Conservation (phyloP, 1,140 invertebrate species). For the Phymorhynchus buccinoides region DNA sequence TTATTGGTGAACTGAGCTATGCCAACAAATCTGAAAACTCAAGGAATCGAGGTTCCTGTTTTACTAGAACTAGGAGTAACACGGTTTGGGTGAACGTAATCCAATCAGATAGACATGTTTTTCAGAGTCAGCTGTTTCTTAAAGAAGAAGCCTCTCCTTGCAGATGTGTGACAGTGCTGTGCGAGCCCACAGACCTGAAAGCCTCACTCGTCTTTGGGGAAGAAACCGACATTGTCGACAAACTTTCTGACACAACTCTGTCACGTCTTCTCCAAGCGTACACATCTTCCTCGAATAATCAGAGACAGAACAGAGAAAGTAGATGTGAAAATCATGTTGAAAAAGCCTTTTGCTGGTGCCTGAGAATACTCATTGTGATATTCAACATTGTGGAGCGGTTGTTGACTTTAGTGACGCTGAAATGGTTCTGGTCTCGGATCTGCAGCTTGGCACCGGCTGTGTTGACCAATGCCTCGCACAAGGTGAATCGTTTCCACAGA, state of each 20-base stretch:
- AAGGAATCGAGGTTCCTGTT: neutral
- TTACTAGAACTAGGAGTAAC: neutral
- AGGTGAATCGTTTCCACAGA: slow-evolving; percentile 1
- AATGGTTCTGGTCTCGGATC: slow-evolving; percentile 7
- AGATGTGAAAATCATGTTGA: neutral
- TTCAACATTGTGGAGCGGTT: neutral
- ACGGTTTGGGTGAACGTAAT: neutral
- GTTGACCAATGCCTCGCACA: neutral
- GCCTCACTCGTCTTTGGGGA: neutral
- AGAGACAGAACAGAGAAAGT: neutral
- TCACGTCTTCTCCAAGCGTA: neutral
- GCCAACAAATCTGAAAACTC: neutral
- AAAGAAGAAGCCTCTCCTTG: neutral
- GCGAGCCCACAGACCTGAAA: neutral
- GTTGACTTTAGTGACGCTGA: neutral
- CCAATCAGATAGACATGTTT: neutral
- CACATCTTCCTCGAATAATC: neutral
- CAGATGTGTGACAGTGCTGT: slow-evolving; percentile 16
- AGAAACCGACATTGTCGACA: neutral
- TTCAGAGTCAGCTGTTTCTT: neutral
- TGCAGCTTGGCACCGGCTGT: neutral
- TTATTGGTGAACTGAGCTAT: neutral
- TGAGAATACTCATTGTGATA: neutral
- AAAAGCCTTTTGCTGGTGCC: neutral
- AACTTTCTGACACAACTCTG: neutral